These are phyloP conservation scores for Drosophila pallidifrons DNA, from an alignment of 1,140 invertebrate genomes.

Conservation along the genomic window DNA sequence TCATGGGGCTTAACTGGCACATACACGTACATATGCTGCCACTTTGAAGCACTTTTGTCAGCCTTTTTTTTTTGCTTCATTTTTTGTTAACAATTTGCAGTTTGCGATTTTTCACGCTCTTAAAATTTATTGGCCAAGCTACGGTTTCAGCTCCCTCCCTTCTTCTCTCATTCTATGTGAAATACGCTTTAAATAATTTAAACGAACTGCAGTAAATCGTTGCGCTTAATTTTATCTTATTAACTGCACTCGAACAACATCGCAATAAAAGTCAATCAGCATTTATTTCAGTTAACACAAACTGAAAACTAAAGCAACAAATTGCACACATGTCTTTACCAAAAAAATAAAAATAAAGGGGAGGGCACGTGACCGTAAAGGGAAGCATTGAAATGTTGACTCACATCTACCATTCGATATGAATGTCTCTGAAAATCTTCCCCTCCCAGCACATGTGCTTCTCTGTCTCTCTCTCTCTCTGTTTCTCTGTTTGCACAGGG, in stretches of 20 bases:
- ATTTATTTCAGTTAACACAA: slow-evolving; percentile 79
- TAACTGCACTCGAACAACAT: slow-evolving; percentile 55
- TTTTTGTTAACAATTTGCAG: slow-evolving; percentile 66
- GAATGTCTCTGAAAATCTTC: slow-evolving; percentile 14
- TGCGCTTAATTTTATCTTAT: slow-evolving; percentile 59
- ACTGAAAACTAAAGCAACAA: slow-evolving; percentile 52
- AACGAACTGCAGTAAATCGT: slow-evolving; percentile 70
- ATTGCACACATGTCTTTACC: slow-evolving; percentile 4
- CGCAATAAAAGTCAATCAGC: slow-evolving; percentile 80
- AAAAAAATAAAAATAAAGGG: background rate
- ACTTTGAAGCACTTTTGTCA: slow-evolving; percentile 63
- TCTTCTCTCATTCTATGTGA: background rate
- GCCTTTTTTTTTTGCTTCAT: slow-evolving; percentile 40
- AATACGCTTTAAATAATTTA: slow-evolving; percentile 63
- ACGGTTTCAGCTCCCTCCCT: background rate
- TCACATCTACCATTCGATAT: slow-evolving; percentile 51
- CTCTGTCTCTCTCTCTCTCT: background rate
- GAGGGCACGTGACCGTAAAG: background rate
- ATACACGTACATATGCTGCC: slow-evolving; percentile 61
- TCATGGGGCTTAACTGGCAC: slow-evolving; percentile 28
- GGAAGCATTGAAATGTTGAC: slow-evolving; percentile 63
- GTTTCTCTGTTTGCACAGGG: slow-evolving; percentile 5
- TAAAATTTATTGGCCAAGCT: slow-evolving; percentile 29
- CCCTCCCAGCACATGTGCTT: slow-evolving; percentile 19
- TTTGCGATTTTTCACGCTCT: slow-evolving; percentile 61